These are phyloP conservation scores for Heliangelus exortis DNA, from an alignment of 2,797 vertebrate species.

Conservation along the genomic window DNA sequence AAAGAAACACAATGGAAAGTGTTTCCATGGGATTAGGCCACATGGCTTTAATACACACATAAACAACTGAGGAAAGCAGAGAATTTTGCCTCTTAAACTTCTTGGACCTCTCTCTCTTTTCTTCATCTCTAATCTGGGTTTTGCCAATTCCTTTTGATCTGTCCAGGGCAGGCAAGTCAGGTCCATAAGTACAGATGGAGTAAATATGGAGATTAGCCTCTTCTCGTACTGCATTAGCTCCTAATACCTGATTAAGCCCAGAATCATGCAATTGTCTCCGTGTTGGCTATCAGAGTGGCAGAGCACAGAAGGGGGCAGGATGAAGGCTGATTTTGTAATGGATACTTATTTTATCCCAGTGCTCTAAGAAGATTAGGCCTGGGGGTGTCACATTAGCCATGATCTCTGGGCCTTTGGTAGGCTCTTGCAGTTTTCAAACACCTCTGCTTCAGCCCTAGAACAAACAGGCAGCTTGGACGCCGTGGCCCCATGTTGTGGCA, in stretches of 20 bases:
- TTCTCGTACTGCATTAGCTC: slow-evolving; percentile 91
- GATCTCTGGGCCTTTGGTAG: slow-evolving; percentile 91
- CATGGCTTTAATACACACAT: slow-evolving; percentile 79
- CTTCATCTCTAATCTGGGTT: slow-evolving; percentile 93
- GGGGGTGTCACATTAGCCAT: slow-evolving; percentile 96
- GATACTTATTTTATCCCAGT: slow-evolving; percentile 98
- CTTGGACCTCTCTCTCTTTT: slow-evolving; percentile 77
- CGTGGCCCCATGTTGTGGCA: slow-evolving; percentile 82
- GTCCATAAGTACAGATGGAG: slow-evolving; percentile 93
- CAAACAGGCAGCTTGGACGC: slow-evolving; percentile 85
- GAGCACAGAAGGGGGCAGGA: slow-evolving; percentile 88
- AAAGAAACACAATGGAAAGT: slow-evolving; percentile 55
- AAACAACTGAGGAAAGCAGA: slow-evolving; percentile 76
- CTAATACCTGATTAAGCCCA: slow-evolving; percentile 98
- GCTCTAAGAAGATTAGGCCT: slow-evolving; percentile 99
- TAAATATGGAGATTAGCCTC: slow-evolving; percentile 98
- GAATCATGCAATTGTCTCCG: slow-evolving; percentile 93
- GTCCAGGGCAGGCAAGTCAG: slow-evolving; percentile 85
- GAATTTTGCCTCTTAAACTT: slow-evolving; percentile 80
- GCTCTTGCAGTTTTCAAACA: slow-evolving; percentile 89
- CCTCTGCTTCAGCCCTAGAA: slow-evolving; percentile 88
- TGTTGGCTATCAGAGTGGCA: slow-evolving; percentile 90
- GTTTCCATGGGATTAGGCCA: slow-evolving; percentile 80
- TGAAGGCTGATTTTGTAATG: slow-evolving; percentile 97
- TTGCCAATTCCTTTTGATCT: slow-evolving; percentile 95